Base-by-base conservation (phyloP, 2,888 invertebrate genomes). In the Philereme vetulata region DNA sequence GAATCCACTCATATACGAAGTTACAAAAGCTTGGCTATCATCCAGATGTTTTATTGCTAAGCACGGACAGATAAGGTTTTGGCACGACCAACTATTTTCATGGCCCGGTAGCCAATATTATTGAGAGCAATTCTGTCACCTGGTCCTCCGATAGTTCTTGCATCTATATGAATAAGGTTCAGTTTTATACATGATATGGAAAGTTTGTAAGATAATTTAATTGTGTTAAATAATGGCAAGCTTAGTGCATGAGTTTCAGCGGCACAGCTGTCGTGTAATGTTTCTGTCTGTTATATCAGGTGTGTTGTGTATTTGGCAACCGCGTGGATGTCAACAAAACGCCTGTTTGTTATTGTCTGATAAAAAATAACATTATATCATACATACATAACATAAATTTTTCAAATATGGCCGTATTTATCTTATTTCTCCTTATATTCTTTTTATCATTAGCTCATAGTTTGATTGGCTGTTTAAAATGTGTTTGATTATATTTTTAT, bases 1-100 rank as follows among this genome's bases (percentile, higher is more conserved):
- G 62, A 68, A 63, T 67, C 63, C 71, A 69, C 65, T 71, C 66
- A 65, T 74, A 75, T 68, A 63, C 62, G 66, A 71, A 72, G 64
- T 71, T 66, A 68, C 72, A 56, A 67, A 61, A 72, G 64, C 66
- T 84, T 86, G 86, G 86, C 81, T 58, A 48, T 49, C 36, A 64
- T 78, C 84, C 84, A 85, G 75, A 68, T 63, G 62, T 72, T 76
- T 77, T 81, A 82, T 80, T 74, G 71, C 80, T 77, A 77, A 79
- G 80, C 80, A 71, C 68, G 63, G 66, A 72, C 68, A 77, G 70
- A 77, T 72, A 70, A 68, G 67, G 66, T 74, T 76, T 84, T 86
- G 86, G 86, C 86, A 85, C 72, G 46, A 45, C 52, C 60, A 59
- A 54, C 56, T 75, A 74, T 80, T 77, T 75, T 69, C 71, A 70